Base-by-base conservation (phyloP, 2,797 vertebrate species). In the Champsocephalus gunnari region DNA sequence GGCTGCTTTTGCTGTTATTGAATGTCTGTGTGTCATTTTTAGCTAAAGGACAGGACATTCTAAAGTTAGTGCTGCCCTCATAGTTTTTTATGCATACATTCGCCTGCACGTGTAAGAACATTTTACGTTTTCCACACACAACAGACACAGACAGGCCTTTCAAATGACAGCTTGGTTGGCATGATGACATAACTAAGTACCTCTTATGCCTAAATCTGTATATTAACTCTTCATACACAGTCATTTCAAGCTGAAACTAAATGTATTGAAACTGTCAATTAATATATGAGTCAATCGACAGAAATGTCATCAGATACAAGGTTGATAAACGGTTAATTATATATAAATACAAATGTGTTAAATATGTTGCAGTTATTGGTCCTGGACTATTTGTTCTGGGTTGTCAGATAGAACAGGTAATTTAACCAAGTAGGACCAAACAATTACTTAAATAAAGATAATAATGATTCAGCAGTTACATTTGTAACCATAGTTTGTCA, bases 21-120 rank as follows among this genome's bases (percentile, higher is more conserved):
- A 80, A 71, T 65, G 68, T 74, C 76, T 83, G 47, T 43, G 66
- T 75, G 62, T 55, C 21, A 64, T 61, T 67, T 48, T 53, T 44
- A 38, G 58, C 71, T 51, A 17, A 60, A 55, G 70, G 64, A 14
- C 32, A 73, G 68, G 54, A 71, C 54, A 72, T 71, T 53, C 51
- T 60, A 12, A 75, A 71, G 65, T 53, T 62, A 2, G 41, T 19
- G 32, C 48, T 47, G 56, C 8, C 12, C 32, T 48, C n/a, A 51
- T 49, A 9, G 32, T n/a, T 38, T 28, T 49, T 53, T n/a, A 13
- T 12, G 14, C 13, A 19, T 28, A 44, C 48, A 66, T 57, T 75
- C 5, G 55, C 1, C 12, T 67, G 49, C 62, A 48, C n/a, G 21
- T 12, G 10, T 54, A 28, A 68, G 34, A 3, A 17, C 19, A 16